These are phyloP conservation scores for Lasioglossum pauxillum DNA, from an alignment of 2,888 invertebrate genomes.

Conservation along the genomic window DNA sequence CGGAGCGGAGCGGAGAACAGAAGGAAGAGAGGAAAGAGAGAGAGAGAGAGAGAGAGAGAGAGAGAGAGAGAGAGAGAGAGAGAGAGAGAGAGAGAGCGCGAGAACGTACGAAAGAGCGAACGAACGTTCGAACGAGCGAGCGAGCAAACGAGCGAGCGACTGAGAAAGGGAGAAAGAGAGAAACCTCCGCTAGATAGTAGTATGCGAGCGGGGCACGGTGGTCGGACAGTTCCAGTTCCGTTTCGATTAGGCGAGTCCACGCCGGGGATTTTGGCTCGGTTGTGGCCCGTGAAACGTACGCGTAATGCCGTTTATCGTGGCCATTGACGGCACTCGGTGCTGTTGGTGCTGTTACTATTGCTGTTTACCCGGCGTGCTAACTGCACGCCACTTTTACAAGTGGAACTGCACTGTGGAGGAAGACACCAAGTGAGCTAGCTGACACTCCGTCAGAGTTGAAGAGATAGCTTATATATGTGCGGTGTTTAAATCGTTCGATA, in stretches of 20 bases:
- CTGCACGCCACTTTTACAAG: conserved; percentile 64
- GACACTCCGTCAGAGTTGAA: conserved; percentile 43
- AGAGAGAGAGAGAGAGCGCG: too few species aligned
- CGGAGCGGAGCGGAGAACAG: not conserved
- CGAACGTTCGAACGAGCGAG: too few species aligned
- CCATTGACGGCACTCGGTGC: conserved; percentile 73
- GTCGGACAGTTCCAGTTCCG: conserved; percentile 79
- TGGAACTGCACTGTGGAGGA: conserved; percentile 52
- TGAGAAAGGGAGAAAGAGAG: conserved; percentile 10
- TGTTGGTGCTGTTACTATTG: conserved; percentile 65
- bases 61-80: too few species aligned
- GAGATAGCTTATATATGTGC: conserved; percentile 19
- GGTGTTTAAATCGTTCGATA: conserved; percentile 47
- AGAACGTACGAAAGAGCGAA: too few species aligned
- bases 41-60: conserved; percentile 7
- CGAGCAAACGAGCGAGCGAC: too few species aligned
- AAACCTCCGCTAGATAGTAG: conserved; percentile 72
- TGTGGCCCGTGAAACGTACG: conserved; percentile 64
- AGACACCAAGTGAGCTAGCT: conserved; percentile 61
- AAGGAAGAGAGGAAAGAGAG: conserved; percentile 32
- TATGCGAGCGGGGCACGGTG: conserved; percentile 75
- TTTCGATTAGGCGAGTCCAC: conserved; percentile 78
- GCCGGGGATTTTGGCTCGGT: conserved; percentile 70
- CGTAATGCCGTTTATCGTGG: conserved; percentile 72
- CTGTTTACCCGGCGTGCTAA: conserved; percentile 70